Conservation (phyloP, 2,888 invertebrate species). For the Polyommatus icarus region DNA sequence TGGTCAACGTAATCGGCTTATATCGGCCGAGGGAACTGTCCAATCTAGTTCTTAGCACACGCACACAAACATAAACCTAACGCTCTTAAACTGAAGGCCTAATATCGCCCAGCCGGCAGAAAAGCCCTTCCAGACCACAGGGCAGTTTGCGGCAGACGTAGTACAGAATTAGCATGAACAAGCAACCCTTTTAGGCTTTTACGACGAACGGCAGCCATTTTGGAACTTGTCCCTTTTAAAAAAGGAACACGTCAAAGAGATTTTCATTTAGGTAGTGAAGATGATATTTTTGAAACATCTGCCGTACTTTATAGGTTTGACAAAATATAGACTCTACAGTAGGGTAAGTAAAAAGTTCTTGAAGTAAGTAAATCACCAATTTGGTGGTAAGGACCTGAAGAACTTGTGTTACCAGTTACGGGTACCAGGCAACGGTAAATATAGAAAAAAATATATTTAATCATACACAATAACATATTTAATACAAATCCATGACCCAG, state of each 20-base stretch:
- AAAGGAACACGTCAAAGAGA: not conserved
- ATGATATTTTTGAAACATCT: not conserved
- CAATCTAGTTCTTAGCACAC: not conserved
- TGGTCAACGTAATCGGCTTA: slow-evolving; percentile 17
- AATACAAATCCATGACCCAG: not conserved
- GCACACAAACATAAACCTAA: not conserved
- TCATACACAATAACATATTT: no score
- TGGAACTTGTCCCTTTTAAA: slow-evolving; percentile 1
- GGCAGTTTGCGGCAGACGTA: slow-evolving; percentile 20
- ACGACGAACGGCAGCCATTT: slow-evolving; percentile 7
- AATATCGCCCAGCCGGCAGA: not conserved
- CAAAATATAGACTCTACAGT: no score
- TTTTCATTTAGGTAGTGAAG: not conserved
- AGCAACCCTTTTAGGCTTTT: slow-evolving; percentile 22
- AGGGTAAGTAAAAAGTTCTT: no score
- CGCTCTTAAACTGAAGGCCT: not conserved
- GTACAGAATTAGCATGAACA: slow-evolving; percentile 11
- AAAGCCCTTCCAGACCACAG: not conserved
- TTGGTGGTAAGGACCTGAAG: no score
- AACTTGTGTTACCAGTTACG: no score
- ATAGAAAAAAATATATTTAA: no score
- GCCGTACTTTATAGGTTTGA: not conserved
- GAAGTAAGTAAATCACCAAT: no score
- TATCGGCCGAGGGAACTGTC: not conserved
- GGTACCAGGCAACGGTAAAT: no score